Evolutionary conservation across 1,140 invertebrate genomes (phyloP), one percentile per base, ranked within the genome.

Genomic region (Zophobas morio): DNA sequence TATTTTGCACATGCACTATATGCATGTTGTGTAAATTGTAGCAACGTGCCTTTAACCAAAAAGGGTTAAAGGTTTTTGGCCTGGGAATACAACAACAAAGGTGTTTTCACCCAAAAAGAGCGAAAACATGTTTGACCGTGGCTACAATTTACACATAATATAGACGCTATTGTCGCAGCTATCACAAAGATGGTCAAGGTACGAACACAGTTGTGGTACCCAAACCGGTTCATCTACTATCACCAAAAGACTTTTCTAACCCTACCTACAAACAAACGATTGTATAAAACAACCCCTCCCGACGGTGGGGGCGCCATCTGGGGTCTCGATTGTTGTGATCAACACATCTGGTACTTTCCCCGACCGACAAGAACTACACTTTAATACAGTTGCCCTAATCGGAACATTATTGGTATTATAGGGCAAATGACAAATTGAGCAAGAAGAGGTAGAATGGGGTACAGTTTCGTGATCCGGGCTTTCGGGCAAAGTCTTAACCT

Each of bases 321-420:
- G 94, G 8, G 95, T 91, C 79, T 98, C 95, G 72, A 97, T 93
- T 0, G 97, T 98, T 1, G 95, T 93, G 79, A 99, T 92, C 46
- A 98, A 84, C 1, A 99, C 92, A 83, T 98, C 96, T 0, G 97
- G 96, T 0, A 99, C 97, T 81, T 94, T 93, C 1, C 91, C 92
- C 74, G 91, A 92, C 84, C 77, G 72, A 73, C 85, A 86, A 47
- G 83, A 57, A 4, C 74, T 49, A 76, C 85, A 86, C 80, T 84
- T 86, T 32, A 76, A 56, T 6, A 79, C 73, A 5, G 81, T 83
- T 36, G 74, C 78, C 53, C 83, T 81, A 51, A 95, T 93, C 4
- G 95, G 94, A 42, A 94, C 88, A 42, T 90, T 92, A 37, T 87
- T 88, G 37, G 92, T 89, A 73, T 89, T 92, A 83, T 96, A 97